These are phyloP conservation scores for Melanostoma scalare DNA, from an alignment of 2,888 invertebrate genomes.

Conservation along the genomic window DNA sequence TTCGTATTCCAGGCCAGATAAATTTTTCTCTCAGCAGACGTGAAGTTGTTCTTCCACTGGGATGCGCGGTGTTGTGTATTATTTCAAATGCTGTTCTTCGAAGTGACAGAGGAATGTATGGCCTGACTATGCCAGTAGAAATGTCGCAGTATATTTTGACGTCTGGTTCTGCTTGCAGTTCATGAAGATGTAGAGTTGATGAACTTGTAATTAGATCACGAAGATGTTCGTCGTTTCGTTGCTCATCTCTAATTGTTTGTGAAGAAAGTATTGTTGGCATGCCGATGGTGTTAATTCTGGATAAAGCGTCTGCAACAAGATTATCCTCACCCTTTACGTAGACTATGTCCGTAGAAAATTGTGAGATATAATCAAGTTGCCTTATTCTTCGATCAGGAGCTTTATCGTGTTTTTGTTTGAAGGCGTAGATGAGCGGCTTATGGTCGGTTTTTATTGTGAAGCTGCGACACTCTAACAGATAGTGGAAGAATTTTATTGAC, in stretches of 20 bases:
- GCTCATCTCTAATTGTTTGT: not conserved
- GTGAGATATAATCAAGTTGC: constrained; percentile 21
- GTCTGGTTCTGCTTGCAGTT: constrained; percentile 26
- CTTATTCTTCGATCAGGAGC: constrained; percentile 6
- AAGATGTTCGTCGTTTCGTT: constrained; percentile 7
- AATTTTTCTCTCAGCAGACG: constrained; percentile 73
- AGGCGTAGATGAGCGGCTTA: constrained; percentile 11
- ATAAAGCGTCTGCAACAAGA: constrained; percentile 20
- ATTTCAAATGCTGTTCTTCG: constrained; percentile 65
- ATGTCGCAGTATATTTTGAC: constrained; percentile 70
- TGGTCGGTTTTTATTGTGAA: constrained; percentile 18
- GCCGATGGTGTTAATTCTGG: constrained; percentile 17
- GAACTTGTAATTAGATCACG: not conserved
- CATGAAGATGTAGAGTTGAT: constrained; percentile 12
- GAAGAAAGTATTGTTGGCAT: constrained; percentile 9
- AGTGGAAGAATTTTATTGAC: constrained; percentile 14
- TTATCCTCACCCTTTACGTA: constrained; percentile 6
- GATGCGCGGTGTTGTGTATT: constrained; percentile 42
- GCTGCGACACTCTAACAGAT: not conserved
- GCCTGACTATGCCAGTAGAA: constrained; percentile 54
- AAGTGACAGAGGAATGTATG: constrained; percentile 71
- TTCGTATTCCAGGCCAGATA: constrained; percentile 75
- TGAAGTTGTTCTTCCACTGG: constrained; percentile 68
- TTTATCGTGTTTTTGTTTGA: constrained; percentile 32
- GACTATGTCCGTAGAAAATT: constrained; percentile 40